Evolutionary conservation across 2,888 invertebrate species (phyloP), one percentile per base, ranked within the genome.

Genomic region (Sphecodes monilicornis): DNA sequence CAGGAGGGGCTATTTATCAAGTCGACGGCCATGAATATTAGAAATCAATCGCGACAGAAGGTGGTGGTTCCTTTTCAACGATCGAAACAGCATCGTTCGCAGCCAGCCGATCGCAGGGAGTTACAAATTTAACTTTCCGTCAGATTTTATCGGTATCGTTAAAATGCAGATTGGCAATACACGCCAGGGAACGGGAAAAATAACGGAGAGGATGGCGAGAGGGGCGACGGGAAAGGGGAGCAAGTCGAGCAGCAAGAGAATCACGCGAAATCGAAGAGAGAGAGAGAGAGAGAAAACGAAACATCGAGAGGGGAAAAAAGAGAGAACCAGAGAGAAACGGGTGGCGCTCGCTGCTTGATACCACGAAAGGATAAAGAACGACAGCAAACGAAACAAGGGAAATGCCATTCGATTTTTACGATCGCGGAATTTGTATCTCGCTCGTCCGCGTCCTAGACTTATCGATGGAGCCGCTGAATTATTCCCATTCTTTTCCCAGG

Each of bases 361-460:
- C 86, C 82, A 36, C 75, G 86, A 75, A 74, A 83, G 87, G 88
- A 89, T 88, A 87, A 89, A 89, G 87, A 43, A 75, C 80, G 85
- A 80, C 86, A 66, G 72, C 76, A 41, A 68, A 85, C 70, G 75
- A 85, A 86, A 89, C 82, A 85, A 75, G 84, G 70, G 84, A 80
- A 86, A 79, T 57, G 84, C 85, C 87, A 89, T 90, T 86, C 85
- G 90, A 93, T 91, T 93, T 94, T 93, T 93, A 93, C 92, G 93
- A 93, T 90, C 82, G 75, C 87, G 82, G 91, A 93, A 94, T 93
- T 93, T 92, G 92, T 93, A 91, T 92, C 90, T 90, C 82, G 81
- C 80, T 82, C 88, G 87, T 84, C 82, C 82, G 85, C 82, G 80
- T 82, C 88, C 82, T 84, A 86, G 88, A 90, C 90, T 91, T 91